Percentiles rank a stretch among this genome's conserved stretches.
Evolutionary conservation across 2,888 invertebrate species (phyloP).

Genomic region (Eilema depressum): DNA sequence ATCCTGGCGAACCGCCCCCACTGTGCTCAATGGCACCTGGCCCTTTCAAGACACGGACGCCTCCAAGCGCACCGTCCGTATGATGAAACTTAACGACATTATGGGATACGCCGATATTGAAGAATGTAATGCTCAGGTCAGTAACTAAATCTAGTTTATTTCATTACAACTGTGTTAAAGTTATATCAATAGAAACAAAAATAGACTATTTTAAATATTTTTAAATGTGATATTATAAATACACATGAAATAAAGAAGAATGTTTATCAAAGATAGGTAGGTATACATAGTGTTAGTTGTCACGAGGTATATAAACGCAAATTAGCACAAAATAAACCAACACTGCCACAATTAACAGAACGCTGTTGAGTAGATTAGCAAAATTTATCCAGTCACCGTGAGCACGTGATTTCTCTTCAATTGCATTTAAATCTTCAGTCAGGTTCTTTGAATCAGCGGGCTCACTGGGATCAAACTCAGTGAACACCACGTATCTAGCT

Average conservation of each 20-base stretch:
- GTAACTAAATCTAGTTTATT: constrained; percentile 28
- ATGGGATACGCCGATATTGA: constrained; percentile 72
- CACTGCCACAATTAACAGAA: constrained; percentile 65
- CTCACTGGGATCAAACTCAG: constrained; percentile 76
- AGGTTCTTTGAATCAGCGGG: constrained; percentile 59
- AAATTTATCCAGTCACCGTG: constrained; percentile 76
- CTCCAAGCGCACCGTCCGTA: constrained; percentile 64
- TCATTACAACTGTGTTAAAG: constrained; percentile 20
- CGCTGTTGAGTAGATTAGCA: constrained; percentile 74
- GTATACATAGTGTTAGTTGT: constrained; percentile 37
- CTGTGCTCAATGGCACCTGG: constrained; percentile 75
- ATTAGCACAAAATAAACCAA: constrained; percentile 75
- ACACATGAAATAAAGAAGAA: not conserved
- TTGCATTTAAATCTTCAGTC: constrained; percentile 57
- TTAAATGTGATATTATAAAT: not conserved
- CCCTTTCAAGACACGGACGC: constrained; percentile 63
- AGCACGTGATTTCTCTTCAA: constrained; percentile 51
- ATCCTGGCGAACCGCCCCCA: constrained; percentile 79
- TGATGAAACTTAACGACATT: constrained; percentile 79
- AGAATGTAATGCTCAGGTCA: constrained; percentile 79
- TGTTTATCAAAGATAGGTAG: not conserved
- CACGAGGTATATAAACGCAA: constrained; percentile 71
- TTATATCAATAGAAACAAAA: not conserved
- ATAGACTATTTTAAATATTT: not conserved
- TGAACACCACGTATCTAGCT: constrained; percentile 77